A percentile compares a stretch with the other conserved stretches of the same genome.
Conservation (phyloP, 2,888 invertebrate species). For the Cacoxenus indagator region DNA sequence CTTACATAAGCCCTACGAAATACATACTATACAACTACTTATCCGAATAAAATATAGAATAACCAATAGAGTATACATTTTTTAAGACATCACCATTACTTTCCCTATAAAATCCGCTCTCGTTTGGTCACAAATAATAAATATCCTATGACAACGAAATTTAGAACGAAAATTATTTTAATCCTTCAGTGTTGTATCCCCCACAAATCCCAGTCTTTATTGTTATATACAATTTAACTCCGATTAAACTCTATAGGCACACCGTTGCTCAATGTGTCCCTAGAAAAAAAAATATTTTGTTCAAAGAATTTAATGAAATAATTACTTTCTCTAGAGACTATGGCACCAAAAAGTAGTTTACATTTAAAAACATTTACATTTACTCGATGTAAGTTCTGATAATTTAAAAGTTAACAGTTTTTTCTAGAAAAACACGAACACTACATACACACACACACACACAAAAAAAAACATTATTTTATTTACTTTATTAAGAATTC, state of each 20-base stretch:
- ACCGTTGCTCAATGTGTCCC: too few species aligned
- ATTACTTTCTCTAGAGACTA: constrained; percentile 4
- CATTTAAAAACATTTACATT: constrained; percentile 1
- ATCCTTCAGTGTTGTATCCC: too few species aligned
- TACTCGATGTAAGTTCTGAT: constrained; percentile 17
- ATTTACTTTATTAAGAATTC: constrained; percentile 37
- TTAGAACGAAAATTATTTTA: too few species aligned
- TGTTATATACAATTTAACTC: constrained; percentile 9
- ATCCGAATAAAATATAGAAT: too few species aligned
- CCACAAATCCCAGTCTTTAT: constrained; percentile 18
- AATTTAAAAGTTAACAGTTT: constrained; percentile 13
- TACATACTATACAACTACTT: too few species aligned
- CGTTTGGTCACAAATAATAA: too few species aligned
- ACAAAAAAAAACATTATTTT: constrained; percentile 18
- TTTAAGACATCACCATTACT: too few species aligned
- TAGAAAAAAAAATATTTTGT: background rate
- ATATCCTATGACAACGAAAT: too few species aligned
- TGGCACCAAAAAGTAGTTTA: constrained; percentile 17
- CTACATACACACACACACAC: constrained; percentile 32
- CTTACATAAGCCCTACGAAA: too few species aligned
- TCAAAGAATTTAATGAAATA: background rate
- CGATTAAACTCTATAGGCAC: background rate
- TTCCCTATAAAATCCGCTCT: too few species aligned
- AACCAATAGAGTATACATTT: too few species aligned
- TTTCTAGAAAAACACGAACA: constrained; percentile 6